These are phyloP conservation scores for Stegostoma tigrinum DNA, from an alignment of 2,113 vertebrate genomes.

Conservation along the genomic window DNA sequence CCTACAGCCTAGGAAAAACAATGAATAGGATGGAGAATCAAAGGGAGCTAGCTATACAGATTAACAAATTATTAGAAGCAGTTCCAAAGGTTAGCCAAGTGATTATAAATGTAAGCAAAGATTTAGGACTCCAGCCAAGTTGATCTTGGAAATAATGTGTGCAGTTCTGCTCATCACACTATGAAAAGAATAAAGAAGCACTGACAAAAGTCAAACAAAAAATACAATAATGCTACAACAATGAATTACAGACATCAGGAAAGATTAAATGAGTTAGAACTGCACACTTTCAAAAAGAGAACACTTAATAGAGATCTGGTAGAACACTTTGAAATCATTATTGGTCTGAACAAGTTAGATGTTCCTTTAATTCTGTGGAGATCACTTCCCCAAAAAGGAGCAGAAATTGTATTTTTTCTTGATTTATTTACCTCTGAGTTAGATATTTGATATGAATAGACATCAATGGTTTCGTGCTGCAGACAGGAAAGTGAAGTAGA, in stretches of 20 bases:
- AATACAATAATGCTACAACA: neutral
- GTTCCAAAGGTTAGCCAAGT: neutral
- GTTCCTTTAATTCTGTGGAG: no score
- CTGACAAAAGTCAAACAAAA: neutral
- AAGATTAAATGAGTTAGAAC: neutral
- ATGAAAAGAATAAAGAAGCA: neutral
- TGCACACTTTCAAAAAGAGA: neutral
- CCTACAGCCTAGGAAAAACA: neutral
- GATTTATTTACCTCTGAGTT: no score
- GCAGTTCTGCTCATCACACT: neutral
- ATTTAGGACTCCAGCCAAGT: neutral
- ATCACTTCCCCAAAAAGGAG: no score
- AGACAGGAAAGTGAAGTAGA: no score
- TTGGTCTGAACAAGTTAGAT: neutral
- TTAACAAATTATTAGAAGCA: neutral
- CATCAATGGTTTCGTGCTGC: no score
- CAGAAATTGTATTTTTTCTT: no score
- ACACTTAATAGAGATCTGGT: neutral
- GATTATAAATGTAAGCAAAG: neutral
- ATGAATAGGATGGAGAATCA: neutral
- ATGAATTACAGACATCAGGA: neutral
- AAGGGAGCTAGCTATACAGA: neutral
- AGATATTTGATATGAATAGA: no score
- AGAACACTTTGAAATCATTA: neutral
- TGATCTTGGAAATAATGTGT: neutral